Evolutionary conservation across 2,113 vertebrate species (phyloP).

Genomic region (Lophotis ruficrista): DNA sequence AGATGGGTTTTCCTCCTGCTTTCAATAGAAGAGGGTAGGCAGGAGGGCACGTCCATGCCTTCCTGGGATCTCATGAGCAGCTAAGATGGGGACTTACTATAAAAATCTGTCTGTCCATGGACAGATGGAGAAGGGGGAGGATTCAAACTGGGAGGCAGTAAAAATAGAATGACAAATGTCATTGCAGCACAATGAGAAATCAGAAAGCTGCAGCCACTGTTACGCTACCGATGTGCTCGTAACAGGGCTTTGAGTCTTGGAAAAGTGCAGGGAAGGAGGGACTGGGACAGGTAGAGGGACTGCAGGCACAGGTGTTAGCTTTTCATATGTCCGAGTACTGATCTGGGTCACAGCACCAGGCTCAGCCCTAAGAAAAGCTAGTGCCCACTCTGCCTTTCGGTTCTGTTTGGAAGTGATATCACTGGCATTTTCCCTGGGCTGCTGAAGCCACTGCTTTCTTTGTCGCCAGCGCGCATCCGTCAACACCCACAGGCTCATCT

Average conservation of each 20-base stretch:
- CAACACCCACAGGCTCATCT: neutral
- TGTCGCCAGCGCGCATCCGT: neutral
- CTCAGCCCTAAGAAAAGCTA: neutral
- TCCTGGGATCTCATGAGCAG: neutral
- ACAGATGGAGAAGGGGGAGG: neutral
- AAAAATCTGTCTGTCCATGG: neutral
- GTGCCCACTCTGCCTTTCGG: neutral
- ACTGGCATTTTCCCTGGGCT: neutral
- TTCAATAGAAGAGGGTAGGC: neutral
- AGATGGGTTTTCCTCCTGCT: neutral
- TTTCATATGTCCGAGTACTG: neutral
- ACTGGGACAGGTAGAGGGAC: neutral
- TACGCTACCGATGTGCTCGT: accelerated
- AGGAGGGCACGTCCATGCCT: neutral
- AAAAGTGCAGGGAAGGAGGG: neutral
- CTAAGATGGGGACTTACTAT: neutral
- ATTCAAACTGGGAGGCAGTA: neutral
- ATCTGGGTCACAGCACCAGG: neutral
- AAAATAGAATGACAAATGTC: neutral
- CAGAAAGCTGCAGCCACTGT: neutral
- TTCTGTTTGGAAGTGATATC: neutral
- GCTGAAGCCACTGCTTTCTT: conserved; percentile 6
- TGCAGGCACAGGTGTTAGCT: neutral
- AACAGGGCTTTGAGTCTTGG: neutral
- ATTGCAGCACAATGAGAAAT: neutral